Evolutionary conservation across 2,888 invertebrate species (phyloP), one percentile per base, ranked within the genome.

Genomic region (Spilarctia lutea): DNA sequence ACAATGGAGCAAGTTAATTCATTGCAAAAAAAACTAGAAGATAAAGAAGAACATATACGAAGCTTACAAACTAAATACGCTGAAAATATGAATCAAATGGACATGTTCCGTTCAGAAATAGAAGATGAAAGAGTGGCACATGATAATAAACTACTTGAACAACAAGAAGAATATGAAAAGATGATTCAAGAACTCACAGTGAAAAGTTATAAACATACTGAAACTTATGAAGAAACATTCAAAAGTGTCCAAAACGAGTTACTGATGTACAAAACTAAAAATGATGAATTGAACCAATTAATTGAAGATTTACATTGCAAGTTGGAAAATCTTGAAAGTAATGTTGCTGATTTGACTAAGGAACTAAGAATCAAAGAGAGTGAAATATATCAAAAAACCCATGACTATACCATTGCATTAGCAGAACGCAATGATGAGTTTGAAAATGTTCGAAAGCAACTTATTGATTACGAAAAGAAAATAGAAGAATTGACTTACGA

Each of bases 401-500:
- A 93, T 70, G 94, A 96, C 66, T 94, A 90, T 74, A 90, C 90
- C 52, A 84, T 91, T 65, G 86, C 89, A 39, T 84, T 94, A 79
- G 78, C 90, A 66, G 92, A 94, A 83, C 91, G 92, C 79, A 94
- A 93, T 77, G 93, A 92, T 76, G 95, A 96, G 79, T 94, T 95
- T 82, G 95, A 96, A 86, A 92, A 88, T 85, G 88, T 96, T 24
- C 89, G 94, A 73, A 89, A 90, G 81, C 92, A 93, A 71, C 83
- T 96, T 35, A 76, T 94, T 27, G 91, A 93, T 69, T 93, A 92
- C 79, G 96, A 96, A 88, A 95, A 92, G 83, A 93, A 90, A 85
- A 79, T 95, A 65, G 96, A 95, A 81, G 96, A 96, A 81, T 85
- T 94, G 76, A 96, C 89, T 75, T 96, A 92, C 74, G 96, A 93